Evolutionary conservation across 2,113 vertebrate species (phyloP).

Genomic region (Hippoglossus stenolepis): DNA sequence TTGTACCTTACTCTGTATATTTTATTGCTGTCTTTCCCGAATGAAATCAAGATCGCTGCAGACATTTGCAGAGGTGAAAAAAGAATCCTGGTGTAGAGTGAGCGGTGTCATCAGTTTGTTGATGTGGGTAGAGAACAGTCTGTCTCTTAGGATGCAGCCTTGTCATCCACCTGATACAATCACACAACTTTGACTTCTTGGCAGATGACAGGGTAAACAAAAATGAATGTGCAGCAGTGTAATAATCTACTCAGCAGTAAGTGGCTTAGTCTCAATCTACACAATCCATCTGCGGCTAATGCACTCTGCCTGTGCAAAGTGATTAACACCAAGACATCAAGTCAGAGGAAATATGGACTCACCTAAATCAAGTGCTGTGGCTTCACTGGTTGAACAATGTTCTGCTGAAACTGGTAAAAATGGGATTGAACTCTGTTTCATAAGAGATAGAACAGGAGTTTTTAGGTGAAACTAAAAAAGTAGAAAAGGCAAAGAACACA

Average conservation of each 20-base stretch:
- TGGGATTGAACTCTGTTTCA: background rate
- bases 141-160: slow-evolving; percentile 9
- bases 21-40: background rate
- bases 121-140: background rate
- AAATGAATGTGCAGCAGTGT: slow-evolving; percentile 28
- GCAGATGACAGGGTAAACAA: slow-evolving; percentile 19
- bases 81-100: no score
- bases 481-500: no score
- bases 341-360: slow-evolving; percentile 18
- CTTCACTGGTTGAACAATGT: background rate
- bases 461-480: no score
- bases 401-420: background rate
- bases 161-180: slow-evolving; percentile 12
- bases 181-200: slow-evolving; percentile 2
- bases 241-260: slow-evolving; percentile 39
- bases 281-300: slow-evolving; percentile 46
- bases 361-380: background rate
- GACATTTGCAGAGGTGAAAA: background rate
- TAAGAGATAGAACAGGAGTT: no score
- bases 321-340: slow-evolving; percentile 17
- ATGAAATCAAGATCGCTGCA: background rate
- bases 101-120: no score
- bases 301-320: slow-evolving; percentile 15
- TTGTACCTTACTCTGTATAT: background rate
- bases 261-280: slow-evolving; percentile 39